Evolutionary conservation across 1,140 invertebrate species (phyloP), one percentile per base, ranked within the genome.

Genomic region (Aculops lycopersici): DNA sequence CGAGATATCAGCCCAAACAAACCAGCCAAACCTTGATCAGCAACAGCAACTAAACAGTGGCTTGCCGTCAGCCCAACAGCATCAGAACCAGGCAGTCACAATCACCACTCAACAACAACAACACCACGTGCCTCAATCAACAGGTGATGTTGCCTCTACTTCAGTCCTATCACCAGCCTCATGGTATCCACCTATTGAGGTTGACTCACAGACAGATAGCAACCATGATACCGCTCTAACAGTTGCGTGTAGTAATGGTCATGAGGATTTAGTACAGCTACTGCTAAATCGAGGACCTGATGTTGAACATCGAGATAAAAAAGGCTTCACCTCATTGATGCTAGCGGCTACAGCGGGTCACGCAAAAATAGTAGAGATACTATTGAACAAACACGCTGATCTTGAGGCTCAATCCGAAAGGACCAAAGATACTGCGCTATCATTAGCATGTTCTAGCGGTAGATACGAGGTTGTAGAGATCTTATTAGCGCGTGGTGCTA

Each of bases 201-300:
- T 94, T 37, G 80, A 95, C 60, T 80, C 78, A 12, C 79, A 88
- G 58, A 97, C 88, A 0, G 86, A 95, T 53, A 83, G 76, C 42
- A 95, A 94, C 62, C 83, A 90, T 59, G 90, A 97, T 56, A 97
- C 90, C 17, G 84, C 90, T 21, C 61, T 98, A 19, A 95, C 88
- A 4, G 61, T 95, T 39, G 90, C 88, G 13, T 94, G 86, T 62
- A 79, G 83, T 44, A 86, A 84, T 41, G 90, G 88, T 1, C 83
- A 95, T 54, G 76, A 83, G 52, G 84, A 95, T 51, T 64, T 95
- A 0, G 84, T 92, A 4, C 74, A 79, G 54, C 62, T 95, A 48
- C 64, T 97, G 16, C 63, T 97, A 1, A 69, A 67, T 41, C 67
- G 83, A 45, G 78, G 77, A 36, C 81, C 86, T 1, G 73, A 90